Conservation (phyloP, 2,888 invertebrate species). For the Oeneis ivallda region DNA sequence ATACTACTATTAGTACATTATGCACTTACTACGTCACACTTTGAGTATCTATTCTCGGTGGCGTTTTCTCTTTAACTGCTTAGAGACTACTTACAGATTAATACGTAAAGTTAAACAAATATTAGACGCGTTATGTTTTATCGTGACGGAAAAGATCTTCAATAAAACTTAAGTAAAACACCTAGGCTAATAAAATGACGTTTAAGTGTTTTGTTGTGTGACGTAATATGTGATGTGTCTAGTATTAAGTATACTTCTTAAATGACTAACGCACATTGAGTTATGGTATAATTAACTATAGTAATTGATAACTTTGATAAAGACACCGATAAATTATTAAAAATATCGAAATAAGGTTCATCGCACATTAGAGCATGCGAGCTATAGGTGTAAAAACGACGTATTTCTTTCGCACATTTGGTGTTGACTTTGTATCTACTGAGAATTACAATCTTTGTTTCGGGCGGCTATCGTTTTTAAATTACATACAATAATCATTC, state of each 20-base stretch:
- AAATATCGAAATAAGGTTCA: not conserved
- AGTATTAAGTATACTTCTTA: not conserved
- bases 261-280: not conserved
- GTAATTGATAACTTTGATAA: not conserved
- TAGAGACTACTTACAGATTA: not conserved
- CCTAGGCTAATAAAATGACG: not conserved
- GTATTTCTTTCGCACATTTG: not conserved
- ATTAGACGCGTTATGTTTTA: not conserved
- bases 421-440: no score
- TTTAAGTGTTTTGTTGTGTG: not conserved
- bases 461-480: no score
- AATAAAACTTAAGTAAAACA: not conserved
- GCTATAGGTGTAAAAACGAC: not conserved
- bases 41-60: slow-evolving; percentile 5
- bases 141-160: not conserved
- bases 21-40: slow-evolving; percentile 14
- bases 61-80: not conserved
- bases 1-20: not conserved
- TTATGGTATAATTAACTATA: not conserved
- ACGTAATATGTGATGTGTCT: not conserved
- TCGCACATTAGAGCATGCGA: not conserved
- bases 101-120: not conserved
- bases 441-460: no score
- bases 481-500: no score
- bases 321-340: slow-evolving; percentile 9